Evolutionary conservation across 2,888 invertebrate species (phyloP).

Genomic region (Entomobrya proxima): DNA sequence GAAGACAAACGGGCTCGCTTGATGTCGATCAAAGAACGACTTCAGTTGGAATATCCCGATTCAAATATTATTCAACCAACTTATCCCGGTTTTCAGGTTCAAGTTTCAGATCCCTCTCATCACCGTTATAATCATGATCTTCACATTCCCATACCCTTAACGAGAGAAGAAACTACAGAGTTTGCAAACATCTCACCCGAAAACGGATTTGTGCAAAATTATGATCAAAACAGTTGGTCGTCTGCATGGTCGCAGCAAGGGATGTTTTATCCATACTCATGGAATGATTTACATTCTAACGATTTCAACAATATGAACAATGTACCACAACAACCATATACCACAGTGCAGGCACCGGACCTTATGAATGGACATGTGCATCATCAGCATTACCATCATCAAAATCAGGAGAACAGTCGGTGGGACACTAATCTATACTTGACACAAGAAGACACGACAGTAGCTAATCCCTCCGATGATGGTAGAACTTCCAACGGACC

Average conservation of each 20-base stretch:
- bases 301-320: neutral
- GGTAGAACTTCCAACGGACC: no score
- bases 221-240: neutral
- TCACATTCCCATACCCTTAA: neutral
- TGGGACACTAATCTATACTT: conserved; percentile 42
- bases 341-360: no score
- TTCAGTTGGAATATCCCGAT: conserved; percentile 40
- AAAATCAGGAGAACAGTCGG: conserved; percentile 15
- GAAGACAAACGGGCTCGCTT: conserved; percentile 24
- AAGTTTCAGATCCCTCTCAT: neutral
- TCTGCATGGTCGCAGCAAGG: neutral
- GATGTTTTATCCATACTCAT: neutral
- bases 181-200: neutral
- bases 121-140: conserved; percentile 30
- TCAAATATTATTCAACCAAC: neutral
- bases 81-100: neutral
- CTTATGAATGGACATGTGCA: neutral
- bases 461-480: no score
- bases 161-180: neutral
- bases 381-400: conserved; percentile 29
- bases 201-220: neutral
- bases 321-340: neutral
- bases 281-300: neutral
- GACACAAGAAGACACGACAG: conserved; percentile 3
- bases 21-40: conserved; percentile 46